Evolutionary conservation across 2,888 invertebrate species (phyloP), one percentile per base, ranked within the genome.

Genomic region (Drosophila macrothrix): DNA sequence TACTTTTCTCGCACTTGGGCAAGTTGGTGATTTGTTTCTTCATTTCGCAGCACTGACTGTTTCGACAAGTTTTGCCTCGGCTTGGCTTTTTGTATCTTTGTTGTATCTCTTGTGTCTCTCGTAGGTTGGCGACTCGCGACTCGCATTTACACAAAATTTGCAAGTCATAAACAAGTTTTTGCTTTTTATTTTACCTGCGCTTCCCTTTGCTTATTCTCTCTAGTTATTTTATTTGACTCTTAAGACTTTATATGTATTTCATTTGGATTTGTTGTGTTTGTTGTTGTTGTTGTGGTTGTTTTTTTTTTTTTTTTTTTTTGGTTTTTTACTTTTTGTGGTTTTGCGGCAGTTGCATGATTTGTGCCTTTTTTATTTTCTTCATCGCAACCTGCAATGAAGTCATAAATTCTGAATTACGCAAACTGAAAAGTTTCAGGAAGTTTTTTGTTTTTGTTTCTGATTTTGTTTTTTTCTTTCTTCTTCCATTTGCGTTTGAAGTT

Each of bases 141-240:
- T 82, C 61, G 80, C 82, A 84, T 78, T 82, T 79, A 80, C 86
- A 80, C 67, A 66, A 76, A 80, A 89, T 87, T 87, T 89, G 89
- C 90, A 90, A 90, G 88, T 90, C 90, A 85, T 87, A 87, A 90
- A 90, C 90, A 90, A 90, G 88, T 90, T 87, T 89, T 90, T 88
- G 78, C 85, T 84, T 76, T 85, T 86, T 88, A 71, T 70, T 79
- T 81, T 81, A 82, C 80, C 85, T 83, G 68, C 63, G 59, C 78
- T 56, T 50, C 46, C 52, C 65, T 61, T 61, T 46, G 50, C 67
- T 67, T 63, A 49, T 63, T 78, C 59, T 66, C 67, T 49, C 52
- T 28, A 58, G 52, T 64, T 63, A 70, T 52, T 61, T 70, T 31
- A 53, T 67, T 58, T 60, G 31, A 25, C 54, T 58, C 58, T 58